Conservation (phyloP, 2,113 vertebrate genomes). For the Nothobranchius kuhntae region DNA sequence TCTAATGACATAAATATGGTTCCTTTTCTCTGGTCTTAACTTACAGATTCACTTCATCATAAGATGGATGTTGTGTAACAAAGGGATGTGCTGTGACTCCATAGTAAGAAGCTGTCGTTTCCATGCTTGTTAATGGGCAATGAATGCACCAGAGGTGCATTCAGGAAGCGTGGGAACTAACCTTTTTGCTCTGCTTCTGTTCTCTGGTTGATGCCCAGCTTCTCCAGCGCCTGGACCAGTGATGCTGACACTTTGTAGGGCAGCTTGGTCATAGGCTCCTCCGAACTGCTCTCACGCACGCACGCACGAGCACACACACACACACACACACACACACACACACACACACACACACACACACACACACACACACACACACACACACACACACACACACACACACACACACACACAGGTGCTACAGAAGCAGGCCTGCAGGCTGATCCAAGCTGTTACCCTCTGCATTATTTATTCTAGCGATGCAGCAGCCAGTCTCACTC, state of each 20-base stretch:
- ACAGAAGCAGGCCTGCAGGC: neutral
- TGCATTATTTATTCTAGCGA: slow-evolving; percentile 20
- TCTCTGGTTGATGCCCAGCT: slow-evolving; percentile 45
- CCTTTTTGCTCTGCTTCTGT: slow-evolving; percentile 50
- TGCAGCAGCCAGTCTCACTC: neutral
- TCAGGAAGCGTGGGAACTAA: slow-evolving; percentile 14
- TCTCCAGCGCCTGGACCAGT: slow-evolving; percentile 54
- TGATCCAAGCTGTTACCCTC: neutral
- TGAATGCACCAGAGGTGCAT: slow-evolving; percentile 24
- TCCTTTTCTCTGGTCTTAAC: too few relatives aligned
- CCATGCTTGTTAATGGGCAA: neutral
- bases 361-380: too few relatives aligned
- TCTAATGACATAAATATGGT: too few relatives aligned
- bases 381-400: too few relatives aligned
- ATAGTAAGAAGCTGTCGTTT: neutral
- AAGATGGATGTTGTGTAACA: too few relatives aligned
- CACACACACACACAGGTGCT: too few relatives aligned
- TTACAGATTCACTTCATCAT: too few relatives aligned
- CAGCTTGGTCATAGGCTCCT: slow-evolving; percentile 53
- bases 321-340: too few relatives aligned
- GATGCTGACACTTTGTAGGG: slow-evolving; percentile 56
- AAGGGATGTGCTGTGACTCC: too few relatives aligned
- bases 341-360: too few relatives aligned
- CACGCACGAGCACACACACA: neutral
- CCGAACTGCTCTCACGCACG: slow-evolving; percentile 40